Percentiles rank a stretch among this genome's conserved stretches.
Evolutionary conservation across 2,113 vertebrate species (phyloP).

Genomic region (Steatornis caripensis): DNA sequence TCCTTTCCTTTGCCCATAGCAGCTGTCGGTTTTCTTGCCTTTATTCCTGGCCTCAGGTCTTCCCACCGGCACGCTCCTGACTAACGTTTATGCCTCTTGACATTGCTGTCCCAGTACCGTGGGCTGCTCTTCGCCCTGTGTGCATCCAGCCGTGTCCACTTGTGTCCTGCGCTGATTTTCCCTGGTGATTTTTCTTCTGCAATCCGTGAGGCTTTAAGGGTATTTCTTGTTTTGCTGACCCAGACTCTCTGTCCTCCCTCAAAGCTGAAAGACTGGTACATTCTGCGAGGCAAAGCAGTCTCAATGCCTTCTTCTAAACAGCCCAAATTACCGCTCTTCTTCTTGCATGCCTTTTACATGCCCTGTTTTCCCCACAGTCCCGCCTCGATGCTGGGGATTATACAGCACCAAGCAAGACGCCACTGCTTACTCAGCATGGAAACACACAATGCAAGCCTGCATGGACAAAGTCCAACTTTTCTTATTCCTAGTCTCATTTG

Average conservation of each 20-base stretch:
- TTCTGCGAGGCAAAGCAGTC: not conserved
- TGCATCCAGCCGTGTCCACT: fast-evolving
- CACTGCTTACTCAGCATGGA: not conserved
- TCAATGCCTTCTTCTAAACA: not conserved
- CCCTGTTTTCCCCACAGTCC: not conserved
- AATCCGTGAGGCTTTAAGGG: not conserved
- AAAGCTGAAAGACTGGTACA: not conserved
- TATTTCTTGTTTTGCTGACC: not conserved
- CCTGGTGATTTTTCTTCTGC: not conserved
- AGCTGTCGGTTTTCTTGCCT: not conserved
- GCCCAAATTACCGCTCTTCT: not conserved
- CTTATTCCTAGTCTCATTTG: not conserved
- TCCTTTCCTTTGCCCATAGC: not conserved
- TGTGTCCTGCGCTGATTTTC: not conserved
- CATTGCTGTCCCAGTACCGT: fast-evolving
- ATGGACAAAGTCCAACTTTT: not conserved
- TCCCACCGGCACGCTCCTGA: not conserved
- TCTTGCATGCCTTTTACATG: not conserved
- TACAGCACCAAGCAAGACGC: not conserved
- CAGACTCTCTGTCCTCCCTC: not conserved
- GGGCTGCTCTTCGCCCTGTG: not conserved
- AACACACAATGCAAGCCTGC: not conserved
- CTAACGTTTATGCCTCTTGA: not conserved
- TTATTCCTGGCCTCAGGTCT: not conserved
- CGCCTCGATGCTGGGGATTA: too few species aligned